A percentile compares a stretch with the other conserved stretches of the same genome.
These are phyloP conservation scores for Chymomyza amoena DNA, from an alignment of 2,888 invertebrate genomes.

Conservation along the genomic window DNA sequence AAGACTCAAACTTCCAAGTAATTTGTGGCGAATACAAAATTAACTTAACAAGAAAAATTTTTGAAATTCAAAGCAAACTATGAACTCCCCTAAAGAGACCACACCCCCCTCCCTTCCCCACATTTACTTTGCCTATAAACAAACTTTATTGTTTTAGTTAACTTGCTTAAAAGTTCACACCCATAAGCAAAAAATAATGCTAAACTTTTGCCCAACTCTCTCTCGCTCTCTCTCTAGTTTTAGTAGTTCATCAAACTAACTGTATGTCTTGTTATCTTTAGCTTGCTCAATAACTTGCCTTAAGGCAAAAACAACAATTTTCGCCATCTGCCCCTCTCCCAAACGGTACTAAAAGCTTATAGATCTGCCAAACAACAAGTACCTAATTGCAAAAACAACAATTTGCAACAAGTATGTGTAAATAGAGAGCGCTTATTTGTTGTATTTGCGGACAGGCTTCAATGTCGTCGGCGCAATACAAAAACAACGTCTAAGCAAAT, in stretches of 20 bases:
- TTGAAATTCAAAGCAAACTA: no score
- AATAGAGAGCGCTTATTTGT: constrained; percentile 50
- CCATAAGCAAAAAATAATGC: not conserved
- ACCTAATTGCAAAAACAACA: constrained; percentile 58
- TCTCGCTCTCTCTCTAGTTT: not conserved
- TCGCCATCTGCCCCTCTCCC: not conserved
- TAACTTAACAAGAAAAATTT: no score
- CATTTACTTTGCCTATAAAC: not conserved
- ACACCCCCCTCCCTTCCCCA: no score
- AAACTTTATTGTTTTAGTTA: not conserved
- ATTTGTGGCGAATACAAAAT: no score
- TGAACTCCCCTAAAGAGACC: no score
- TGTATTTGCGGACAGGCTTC: constrained; percentile 57
- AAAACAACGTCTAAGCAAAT: constrained; percentile 12
- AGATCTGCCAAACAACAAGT: not conserved
- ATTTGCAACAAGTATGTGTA: constrained; percentile 59
- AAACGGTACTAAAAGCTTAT: not conserved
- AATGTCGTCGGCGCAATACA: constrained; percentile 38
- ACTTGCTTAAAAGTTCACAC: not conserved
- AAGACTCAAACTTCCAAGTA: no score
- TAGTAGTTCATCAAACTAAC: not conserved
- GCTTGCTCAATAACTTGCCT: not conserved
- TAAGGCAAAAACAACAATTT: not conserved
- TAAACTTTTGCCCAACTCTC: not conserved
- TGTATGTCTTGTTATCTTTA: not conserved